phyloP scores from a whole-genome alignment of 2,797 vertebrate species.

The Melanotaenia parkinsoni region DNA sequence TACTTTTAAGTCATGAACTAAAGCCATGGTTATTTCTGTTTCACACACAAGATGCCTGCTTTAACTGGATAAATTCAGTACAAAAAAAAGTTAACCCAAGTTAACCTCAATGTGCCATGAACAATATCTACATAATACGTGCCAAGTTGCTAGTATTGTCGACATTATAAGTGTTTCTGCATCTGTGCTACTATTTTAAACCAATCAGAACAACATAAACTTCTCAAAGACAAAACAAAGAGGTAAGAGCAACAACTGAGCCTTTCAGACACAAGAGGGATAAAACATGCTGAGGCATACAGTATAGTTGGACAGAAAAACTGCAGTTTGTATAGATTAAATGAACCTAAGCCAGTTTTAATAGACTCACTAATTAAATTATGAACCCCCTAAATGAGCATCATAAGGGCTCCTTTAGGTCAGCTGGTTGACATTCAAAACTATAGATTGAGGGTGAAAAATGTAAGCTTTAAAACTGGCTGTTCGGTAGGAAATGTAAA shows the following conservation, averaged over 20 bases:
- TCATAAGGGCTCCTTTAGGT: neutral
- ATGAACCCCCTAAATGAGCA: neutral
- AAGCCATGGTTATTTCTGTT: neutral
- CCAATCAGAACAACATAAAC: neutral
- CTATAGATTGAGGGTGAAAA: neutral
- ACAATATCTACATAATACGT: neutral
- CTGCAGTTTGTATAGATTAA: neutral
- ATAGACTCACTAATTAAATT: neutral
- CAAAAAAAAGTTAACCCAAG: neutral
- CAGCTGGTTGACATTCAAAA: neutral
- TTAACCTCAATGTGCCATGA: neutral
- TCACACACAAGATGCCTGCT: neutral
- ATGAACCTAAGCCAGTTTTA: neutral
- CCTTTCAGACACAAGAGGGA: too few species aligned
- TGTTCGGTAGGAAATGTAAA: neutral
- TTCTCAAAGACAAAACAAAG: neutral
- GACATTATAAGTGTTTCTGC: neutral
- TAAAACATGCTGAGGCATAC: neutral
- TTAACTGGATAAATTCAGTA: conserved; percentile 4
- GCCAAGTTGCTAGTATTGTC: neutral
- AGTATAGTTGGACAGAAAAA: neutral
- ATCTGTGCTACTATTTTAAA: neutral
- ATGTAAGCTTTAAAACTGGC: neutral
- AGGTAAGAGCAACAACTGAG: neutral
- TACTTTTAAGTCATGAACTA: conserved; percentile 1